Evolutionary conservation across 2,113 vertebrate species (phyloP), one percentile per base, ranked within the genome.

Genomic region (Nipponia nippon): DNA sequence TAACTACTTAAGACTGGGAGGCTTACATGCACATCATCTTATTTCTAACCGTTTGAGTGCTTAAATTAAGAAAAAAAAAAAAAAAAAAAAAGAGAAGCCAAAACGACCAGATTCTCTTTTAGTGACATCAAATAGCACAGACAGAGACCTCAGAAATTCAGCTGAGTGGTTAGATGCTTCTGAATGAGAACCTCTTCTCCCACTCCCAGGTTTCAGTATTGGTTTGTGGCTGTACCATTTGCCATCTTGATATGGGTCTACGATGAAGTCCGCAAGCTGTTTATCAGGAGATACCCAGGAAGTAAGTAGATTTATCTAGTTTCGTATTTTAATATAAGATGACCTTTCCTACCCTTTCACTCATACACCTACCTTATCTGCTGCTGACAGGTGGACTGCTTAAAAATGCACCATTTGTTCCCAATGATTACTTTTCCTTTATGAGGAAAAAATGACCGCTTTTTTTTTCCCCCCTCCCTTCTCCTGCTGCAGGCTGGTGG

Each of bases 191-290:
- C 2, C 22, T 67, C 13, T 44, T 77, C 17, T 36, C 61, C 44
- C 87, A 19, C 42, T 78, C 78, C 49, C 88, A 99, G 98, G 97
- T 65, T 95, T 82, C 98, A 98, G 93, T 98, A 98, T 16, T 99
- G 98, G 98, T 98, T 99, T 83, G 97, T 98, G 83, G 95, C 98
- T 69, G 58, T 98, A 1, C 98, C 98, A 1, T 97, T 96, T 13
- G 98, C 98, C 65, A 58, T 98, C 90, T 83, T 98, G 85, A 99
- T 98, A n/a, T 98, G 98, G 98, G 97, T 98, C 9, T 98, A 99
- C 0, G 98, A 99, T 10, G 98, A 99, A 95, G 67, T 98, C 30
- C 96, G 98, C n/a, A 99, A 98, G 84, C 91, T 98, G 67, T 47
- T 98, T n/a, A 98, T 99, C 97, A 97, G 98, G 46, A 97, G 90